phyloP scores from a whole-genome alignment of 1,140 invertebrate species.

The Caenorhabditis brenneri region DNA sequence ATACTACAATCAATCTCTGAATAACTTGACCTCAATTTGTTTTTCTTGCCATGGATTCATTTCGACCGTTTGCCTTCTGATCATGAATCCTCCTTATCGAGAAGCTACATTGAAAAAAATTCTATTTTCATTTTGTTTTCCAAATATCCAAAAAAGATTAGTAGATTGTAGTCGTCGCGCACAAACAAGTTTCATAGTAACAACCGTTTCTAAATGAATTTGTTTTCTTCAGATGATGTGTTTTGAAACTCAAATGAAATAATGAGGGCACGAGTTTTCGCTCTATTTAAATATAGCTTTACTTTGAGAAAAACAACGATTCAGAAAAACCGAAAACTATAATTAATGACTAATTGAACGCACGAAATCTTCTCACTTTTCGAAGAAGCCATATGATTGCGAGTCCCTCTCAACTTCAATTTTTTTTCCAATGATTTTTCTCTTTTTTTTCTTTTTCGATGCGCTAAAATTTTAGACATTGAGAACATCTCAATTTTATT shows the following conservation, averaged over 20 bases:
- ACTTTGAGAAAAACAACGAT: not conserved
- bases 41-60: not conserved
- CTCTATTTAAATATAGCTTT: not conserved
- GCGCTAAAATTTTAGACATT: too few species aligned
- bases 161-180: not conserved
- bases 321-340: not conserved
- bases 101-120: not conserved
- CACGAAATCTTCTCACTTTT: not conserved
- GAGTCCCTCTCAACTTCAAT: too few species aligned
- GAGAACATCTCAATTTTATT: too few species aligned
- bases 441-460: too few species aligned
- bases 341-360: not conserved
- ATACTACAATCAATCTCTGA: not conserved
- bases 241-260: not conserved
- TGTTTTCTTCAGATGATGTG: not conserved
- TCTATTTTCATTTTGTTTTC: not conserved
- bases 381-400: too few species aligned
- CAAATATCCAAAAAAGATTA: not conserved
- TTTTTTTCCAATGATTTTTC: too few species aligned
- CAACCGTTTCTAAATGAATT: not conserved
- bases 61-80: not conserved
- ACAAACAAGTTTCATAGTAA: not conserved
- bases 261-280: not conserved
- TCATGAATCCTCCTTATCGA: not conserved
- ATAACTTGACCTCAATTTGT: not conserved